Base-by-base conservation (phyloP, 2,888 invertebrate species). In the Trichopoda pennipes region DNA sequence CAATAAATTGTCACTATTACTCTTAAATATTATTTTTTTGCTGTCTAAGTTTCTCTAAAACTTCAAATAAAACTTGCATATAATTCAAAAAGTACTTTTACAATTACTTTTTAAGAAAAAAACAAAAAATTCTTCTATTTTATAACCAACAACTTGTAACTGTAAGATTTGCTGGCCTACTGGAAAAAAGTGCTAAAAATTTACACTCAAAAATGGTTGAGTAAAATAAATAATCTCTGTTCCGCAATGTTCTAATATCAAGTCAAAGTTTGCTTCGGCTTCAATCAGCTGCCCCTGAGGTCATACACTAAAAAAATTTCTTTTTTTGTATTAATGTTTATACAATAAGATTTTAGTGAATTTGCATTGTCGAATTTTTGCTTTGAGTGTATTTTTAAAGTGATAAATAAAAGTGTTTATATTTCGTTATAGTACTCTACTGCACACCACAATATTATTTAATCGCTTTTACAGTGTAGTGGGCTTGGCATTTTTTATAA, bases 1-100 rank as follows among this genome's bases (percentile, higher is more conserved):
- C 87, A 87, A 88, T 88, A 88, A 87, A 88, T 88, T 88, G 85
- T 87, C 86, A 86, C 85, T 83, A 85, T 86, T 77, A 77, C 77
- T 80, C 47, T 56, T 21, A 66, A 70, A 42, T 72, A 21, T 49
- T 47, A 47, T 51, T 76, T 61, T 68, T 28, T 72, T 78, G 42
- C 51, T 53, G 49, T 66, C 56, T 61, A 55, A 35, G 61, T 69
- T 42, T 69, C 68, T 77, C 70, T 38, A 60, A 61, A 79, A 73
- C 49, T 79, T 70, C 14, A 2, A 38, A 66, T 72, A 76, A 72
- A 82, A 72, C 68, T 82, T 73, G 28, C 66, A 61, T 21, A 79
- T 66, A 79, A 79, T 47, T 79, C 66, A 82, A 75, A 78, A 49
- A 56, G 32, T 68, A 75, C 75, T 82, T 72, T 66, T 68, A 56